A percentile compares a stretch with the other conserved stretches of the same genome.
Conservation (phyloP, 2,888 invertebrate species). For the Sinohyriopsis cumingii region DNA sequence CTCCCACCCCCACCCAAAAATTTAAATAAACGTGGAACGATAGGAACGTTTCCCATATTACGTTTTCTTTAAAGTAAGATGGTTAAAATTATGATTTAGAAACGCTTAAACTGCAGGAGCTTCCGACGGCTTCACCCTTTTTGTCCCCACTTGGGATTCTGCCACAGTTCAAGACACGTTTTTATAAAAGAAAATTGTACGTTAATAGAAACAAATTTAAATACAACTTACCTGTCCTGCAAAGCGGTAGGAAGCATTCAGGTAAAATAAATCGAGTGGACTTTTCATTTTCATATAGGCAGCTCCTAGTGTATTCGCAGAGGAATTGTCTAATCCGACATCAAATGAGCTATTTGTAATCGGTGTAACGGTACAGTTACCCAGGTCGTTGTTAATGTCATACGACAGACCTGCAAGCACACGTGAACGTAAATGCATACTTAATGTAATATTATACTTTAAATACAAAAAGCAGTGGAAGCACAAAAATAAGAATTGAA, state of each 20-base stretch:
- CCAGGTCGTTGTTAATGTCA: slow-evolving; percentile 49
- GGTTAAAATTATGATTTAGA: no score
- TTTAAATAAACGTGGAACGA: no score
- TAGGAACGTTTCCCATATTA: no score
- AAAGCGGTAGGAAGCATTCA: slow-evolving; percentile 53
- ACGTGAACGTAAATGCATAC: background rate
- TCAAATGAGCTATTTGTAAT: slow-evolving; percentile 43
- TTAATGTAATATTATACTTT: no score
- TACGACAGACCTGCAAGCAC: slow-evolving; percentile 54
- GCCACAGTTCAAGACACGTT: background rate
- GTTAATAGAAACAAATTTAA: background rate
- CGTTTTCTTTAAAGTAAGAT: no score
- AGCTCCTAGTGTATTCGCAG: slow-evolving; percentile 19
- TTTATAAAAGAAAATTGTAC: background rate
- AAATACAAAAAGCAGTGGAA: no score
- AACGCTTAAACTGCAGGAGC: no score
- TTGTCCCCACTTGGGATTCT: no score
- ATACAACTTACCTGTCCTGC: slow-evolving; percentile 54
- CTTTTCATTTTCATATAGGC: slow-evolving; percentile 48
- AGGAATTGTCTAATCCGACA: slow-evolving; percentile 18
- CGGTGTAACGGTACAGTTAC: slow-evolving; percentile 57
- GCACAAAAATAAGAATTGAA: no score
- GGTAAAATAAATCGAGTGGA: slow-evolving; percentile 52
- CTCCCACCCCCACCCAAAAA: no score
- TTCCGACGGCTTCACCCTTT: no score